phyloP scores from a whole-genome alignment of 2,888 invertebrate genomes.

The Periphyllus acericola region DNA sequence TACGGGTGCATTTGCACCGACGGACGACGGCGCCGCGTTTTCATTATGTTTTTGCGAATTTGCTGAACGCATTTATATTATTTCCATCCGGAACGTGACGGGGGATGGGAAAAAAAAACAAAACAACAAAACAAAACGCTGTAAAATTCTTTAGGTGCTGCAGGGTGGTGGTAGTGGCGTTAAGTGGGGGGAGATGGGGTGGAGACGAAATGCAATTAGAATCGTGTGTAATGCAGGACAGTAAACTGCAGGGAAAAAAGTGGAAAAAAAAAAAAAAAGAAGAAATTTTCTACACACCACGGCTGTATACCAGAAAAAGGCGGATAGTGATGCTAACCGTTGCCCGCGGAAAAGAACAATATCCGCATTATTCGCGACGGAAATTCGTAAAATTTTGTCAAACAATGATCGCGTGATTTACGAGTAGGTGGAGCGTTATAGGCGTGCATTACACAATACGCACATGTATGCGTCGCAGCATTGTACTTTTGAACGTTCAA shows the following conservation, averaged over 20 bases:
- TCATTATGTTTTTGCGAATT: slow-evolving; percentile 21
- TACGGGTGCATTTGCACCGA: neutral
- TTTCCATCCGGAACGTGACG: neutral
- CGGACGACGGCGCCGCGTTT: neutral
- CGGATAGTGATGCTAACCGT: neutral
- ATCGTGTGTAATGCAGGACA: neutral
- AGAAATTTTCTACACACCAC: neutral
- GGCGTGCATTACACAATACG: too few species aligned
- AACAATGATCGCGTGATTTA: slow-evolving; percentile 55
- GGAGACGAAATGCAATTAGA: slow-evolving; percentile 25
- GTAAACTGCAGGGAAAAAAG: neutral
- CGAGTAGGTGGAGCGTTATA: slow-evolving; percentile 32
- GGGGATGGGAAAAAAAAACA: neutral
- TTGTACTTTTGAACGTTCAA: slow-evolving; percentile 32
- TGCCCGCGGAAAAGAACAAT: neutral
- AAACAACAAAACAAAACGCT: too few species aligned
- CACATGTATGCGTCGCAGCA: neutral
- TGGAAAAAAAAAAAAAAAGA: neutral
- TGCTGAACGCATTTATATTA: slow-evolving; percentile 1
- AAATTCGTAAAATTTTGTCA: slow-evolving; percentile 33
- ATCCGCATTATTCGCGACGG: slow-evolving; percentile 11
- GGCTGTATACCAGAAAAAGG: slow-evolving; percentile 20
- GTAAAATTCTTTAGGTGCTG: neutral
- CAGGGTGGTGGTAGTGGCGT: neutral
- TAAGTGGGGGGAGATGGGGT: too few species aligned